These are phyloP conservation scores for Carcharodon carcharias DNA, from an alignment of 2,797 vertebrate species.

Conservation along the genomic window DNA sequence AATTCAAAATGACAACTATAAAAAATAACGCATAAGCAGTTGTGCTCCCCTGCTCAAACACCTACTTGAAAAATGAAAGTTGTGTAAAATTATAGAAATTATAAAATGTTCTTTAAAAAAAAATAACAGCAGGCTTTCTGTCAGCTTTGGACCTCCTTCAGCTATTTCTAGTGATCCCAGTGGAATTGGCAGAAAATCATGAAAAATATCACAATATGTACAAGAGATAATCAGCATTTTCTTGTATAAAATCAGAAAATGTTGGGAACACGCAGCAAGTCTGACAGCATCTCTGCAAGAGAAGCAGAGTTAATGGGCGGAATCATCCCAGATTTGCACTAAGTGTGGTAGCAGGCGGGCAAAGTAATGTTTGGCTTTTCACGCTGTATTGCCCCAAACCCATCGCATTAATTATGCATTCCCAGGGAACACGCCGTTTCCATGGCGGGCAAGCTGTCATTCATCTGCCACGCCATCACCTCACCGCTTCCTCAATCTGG, in stretches of 20 bases:
- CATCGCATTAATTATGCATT: too few relatives aligned
- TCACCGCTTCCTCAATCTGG: too few relatives aligned
- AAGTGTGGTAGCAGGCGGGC: too few relatives aligned
- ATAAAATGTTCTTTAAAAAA: not conserved
- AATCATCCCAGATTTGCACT: too few relatives aligned
- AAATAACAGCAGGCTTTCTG: not conserved
- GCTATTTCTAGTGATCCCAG: not conserved
- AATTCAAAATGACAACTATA: not conserved
- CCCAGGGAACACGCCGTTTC: too few relatives aligned
- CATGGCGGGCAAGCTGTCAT: too few relatives aligned
- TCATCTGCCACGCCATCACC: too few relatives aligned
- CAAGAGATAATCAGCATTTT: not conserved
- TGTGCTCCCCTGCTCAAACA: constrained; percentile 18
- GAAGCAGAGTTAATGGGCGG: too few relatives aligned
- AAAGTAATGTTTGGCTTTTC: too few relatives aligned
- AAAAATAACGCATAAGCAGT: not conserved
- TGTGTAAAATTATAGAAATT: not conserved
- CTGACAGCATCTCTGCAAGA: too few relatives aligned
- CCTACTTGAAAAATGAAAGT: constrained; percentile 15
- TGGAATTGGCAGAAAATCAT: not conserved
- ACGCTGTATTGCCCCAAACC: too few relatives aligned
- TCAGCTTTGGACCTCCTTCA: not conserved
- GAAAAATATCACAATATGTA: not conserved
- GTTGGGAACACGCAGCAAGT: not conserved
- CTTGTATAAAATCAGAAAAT: not conserved